These are phyloP conservation scores for Bradypodion pumilum DNA, from an alignment of 2,797 vertebrate species.

Conservation along the genomic window DNA sequence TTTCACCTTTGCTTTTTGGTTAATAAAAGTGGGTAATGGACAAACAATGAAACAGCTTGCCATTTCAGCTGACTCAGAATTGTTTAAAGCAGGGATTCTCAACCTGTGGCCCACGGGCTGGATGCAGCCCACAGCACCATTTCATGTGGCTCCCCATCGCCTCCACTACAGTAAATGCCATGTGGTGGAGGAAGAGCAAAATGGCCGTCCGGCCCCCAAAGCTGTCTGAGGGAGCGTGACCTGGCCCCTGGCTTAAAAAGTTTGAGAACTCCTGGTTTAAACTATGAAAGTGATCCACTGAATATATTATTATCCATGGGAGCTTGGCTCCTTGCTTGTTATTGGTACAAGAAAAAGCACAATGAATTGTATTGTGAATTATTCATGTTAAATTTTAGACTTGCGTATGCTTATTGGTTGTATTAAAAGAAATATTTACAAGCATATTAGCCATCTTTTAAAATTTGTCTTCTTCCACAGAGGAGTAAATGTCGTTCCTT, in stretches of 20 bases:
- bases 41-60: neutral
- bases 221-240: no score
- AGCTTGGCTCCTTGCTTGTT: neutral
- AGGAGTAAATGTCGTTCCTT: conserved; percentile 94
- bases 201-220: no score
- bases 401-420: neutral
- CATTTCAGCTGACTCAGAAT: neutral
- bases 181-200: no score
- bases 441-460: neutral
- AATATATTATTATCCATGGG: neutral
- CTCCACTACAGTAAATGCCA: no score
- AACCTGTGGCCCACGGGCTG: no score
- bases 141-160: no score
- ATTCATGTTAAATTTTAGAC: neutral
- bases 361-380: neutral
- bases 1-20: neutral
- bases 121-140: no score
- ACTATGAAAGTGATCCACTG: neutral
- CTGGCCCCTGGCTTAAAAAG: no score
- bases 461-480: conserved; percentile 74
- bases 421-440: neutral
- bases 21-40: neutral
- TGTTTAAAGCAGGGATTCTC: no score
- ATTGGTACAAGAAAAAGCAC: neutral
- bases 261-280: no score